These are phyloP conservation scores for Osmerus eperlanus DNA, from an alignment of 2,113 vertebrate genomes.

Conservation along the genomic window DNA sequence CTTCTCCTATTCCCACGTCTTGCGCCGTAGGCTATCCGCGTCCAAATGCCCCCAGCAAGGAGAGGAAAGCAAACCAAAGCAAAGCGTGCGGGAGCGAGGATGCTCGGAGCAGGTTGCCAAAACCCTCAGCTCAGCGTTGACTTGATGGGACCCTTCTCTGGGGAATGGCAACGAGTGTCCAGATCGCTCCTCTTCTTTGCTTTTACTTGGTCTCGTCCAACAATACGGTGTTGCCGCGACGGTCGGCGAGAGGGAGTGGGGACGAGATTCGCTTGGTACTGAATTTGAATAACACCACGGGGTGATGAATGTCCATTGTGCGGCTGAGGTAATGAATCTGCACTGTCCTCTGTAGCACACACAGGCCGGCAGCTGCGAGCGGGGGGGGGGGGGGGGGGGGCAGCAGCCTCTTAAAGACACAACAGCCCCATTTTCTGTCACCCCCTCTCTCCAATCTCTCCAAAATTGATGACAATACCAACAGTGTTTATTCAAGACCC, in stretches of 20 bases:
- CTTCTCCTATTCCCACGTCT: conserved; percentile 62
- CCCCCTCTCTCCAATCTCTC: conserved; percentile 15
- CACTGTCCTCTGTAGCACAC: conserved; percentile 86
- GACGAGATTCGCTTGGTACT: conserved; percentile 98
- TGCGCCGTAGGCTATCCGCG: conserved; percentile 53
- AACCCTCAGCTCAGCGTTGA: conserved; percentile 46
- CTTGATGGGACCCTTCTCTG: conserved; percentile 54
- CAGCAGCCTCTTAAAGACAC: conserved; percentile 98
- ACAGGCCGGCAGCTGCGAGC: conserved; percentile 92
- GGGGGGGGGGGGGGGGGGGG: conserved; percentile 77
- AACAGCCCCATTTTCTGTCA: conserved; percentile 79
- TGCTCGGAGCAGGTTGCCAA: conserved; percentile 45
- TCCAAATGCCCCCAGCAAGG: conserved; percentile 35
- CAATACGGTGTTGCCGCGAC: conserved; percentile 84
- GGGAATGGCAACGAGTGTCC: conserved; percentile 66
- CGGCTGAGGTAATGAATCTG: conserved; percentile 98
- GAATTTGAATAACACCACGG: conserved; percentile 99
- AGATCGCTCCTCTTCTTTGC: conserved; percentile 53
- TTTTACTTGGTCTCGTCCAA: conserved; percentile 68
- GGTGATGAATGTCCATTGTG: conserved; percentile 99
- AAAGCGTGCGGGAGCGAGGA: conserved; percentile 31
- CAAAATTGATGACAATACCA: conserved; percentile 73
- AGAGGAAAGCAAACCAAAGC: conserved; percentile 42
- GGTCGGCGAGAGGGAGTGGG: conserved; percentile 83
- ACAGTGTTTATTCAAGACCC: conserved; percentile 72